Conservation (phyloP, 2,888 invertebrate species). For the Microplitis deprimator region DNA sequence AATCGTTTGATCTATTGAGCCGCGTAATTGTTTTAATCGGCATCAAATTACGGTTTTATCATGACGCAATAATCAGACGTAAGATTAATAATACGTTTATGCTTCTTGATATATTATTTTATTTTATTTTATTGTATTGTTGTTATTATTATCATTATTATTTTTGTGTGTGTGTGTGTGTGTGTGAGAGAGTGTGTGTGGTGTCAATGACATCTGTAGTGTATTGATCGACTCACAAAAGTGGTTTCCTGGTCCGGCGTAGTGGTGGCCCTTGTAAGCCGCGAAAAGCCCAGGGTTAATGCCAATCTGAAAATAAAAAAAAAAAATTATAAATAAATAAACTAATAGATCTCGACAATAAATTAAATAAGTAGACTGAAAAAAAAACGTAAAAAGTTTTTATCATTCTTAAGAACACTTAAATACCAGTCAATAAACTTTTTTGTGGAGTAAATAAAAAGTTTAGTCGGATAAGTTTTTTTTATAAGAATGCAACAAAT, state of each 20-base stretch:
- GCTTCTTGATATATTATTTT: not conserved
- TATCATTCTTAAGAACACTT: not conserved
- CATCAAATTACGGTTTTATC: slow-evolving; percentile 50
- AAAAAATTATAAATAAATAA: not conserved
- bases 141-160: not conserved
- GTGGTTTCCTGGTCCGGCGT: slow-evolving; percentile 98
- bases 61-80: not conserved
- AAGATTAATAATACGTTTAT: slow-evolving; percentile 1
- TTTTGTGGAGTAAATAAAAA: not conserved
- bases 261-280: slow-evolving; percentile 98
- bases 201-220: slow-evolving; percentile 7
- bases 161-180: not conserved
- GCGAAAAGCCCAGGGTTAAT: slow-evolving; percentile 98
- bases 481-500: slow-evolving; percentile 2
- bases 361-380: not conserved
- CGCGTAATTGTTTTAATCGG: slow-evolving; percentile 61
- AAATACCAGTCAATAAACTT: not conserved
- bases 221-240: slow-evolving; percentile 81
- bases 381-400: not conserved
- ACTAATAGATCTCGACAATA: not conserved
- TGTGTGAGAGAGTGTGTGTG: not conserved
- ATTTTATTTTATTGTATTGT: slow-evolving; percentile 8
- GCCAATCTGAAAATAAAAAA: slow-evolving; percentile 83
- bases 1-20: slow-evolving; percentile 55
- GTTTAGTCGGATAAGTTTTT: not conserved